Conservation (phyloP, 92 coral and sea anemone genomes). For the Epizoanthus scotinus region DNA sequence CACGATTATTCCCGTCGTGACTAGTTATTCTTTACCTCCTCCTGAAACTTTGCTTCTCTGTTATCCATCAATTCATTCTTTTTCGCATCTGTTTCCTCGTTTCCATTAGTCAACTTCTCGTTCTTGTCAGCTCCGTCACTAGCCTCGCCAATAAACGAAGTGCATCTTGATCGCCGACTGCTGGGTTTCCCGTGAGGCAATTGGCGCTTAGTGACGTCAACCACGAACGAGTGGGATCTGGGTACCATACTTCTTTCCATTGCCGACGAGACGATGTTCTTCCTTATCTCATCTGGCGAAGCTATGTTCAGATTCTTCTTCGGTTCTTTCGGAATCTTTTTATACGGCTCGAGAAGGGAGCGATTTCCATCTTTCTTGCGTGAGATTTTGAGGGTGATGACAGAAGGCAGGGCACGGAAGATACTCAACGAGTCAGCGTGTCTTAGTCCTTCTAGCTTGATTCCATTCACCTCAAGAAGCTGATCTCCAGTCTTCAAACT, state of each 20-base stretch:
- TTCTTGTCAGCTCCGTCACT: conserved; percentile 26
- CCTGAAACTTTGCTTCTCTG: conserved; percentile 17
- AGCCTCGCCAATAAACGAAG: conserved; percentile 61
- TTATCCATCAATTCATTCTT: not conserved
- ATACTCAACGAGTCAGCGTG: conserved; percentile 64
- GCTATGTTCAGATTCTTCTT: conserved; percentile 56
- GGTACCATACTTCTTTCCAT: conserved; percentile 52
- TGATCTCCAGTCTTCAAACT: conserved; percentile 77
- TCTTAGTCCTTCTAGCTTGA: conserved; percentile 51
- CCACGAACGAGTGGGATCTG: conserved; percentile 50
- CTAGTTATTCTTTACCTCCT: not conserved
- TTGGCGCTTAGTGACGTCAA: conserved; percentile 52
- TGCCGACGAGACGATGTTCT: conserved; percentile 58
- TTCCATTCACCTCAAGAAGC: conserved; percentile 72
- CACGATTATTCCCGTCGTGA: too few relatives aligned
- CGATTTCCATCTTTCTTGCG: conserved; percentile 65
- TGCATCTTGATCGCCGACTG: conserved; percentile 59
- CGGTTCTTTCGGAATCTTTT: not conserved
- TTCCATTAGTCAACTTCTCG: not conserved
- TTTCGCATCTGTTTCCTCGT: not conserved
- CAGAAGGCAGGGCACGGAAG: conserved; percentile 68
- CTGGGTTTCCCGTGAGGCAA: conserved; percentile 47
- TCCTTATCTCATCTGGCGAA: conserved; percentile 47
- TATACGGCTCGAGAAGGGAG: conserved; percentile 39
- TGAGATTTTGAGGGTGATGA: conserved; percentile 56